Evolutionary conservation across 2,113 vertebrate species (phyloP).

Genomic region (Naja naja): DNA sequence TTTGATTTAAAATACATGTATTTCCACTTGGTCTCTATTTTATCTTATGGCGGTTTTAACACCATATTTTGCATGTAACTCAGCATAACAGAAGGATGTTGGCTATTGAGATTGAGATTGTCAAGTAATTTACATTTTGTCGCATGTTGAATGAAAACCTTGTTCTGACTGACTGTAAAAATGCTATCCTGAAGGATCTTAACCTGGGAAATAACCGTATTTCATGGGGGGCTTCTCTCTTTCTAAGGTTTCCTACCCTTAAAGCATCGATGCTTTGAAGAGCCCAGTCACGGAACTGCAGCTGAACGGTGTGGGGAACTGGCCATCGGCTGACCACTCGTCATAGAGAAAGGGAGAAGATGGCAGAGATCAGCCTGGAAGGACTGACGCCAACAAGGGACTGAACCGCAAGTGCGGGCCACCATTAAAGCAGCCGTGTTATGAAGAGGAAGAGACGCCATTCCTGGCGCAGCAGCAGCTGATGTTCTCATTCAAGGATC

Average conservation of each 20-base stretch:
- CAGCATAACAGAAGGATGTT: background rate
- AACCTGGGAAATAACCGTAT: background rate
- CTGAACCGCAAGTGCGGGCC: background rate
- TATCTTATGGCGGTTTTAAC: background rate
- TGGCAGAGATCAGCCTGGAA: background rate
- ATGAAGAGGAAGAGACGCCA: background rate
- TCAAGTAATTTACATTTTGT: background rate
- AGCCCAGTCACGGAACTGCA: background rate
- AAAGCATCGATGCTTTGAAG: background rate
- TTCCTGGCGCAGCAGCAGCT: background rate
- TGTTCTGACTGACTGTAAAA: background rate
- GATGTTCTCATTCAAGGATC: background rate
- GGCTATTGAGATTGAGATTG: background rate
- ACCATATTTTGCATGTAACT: background rate
- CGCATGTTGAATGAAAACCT: background rate
- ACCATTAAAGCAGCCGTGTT: background rate
- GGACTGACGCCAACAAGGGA: background rate
- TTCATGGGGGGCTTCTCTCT: background rate
- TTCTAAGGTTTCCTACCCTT: background rate
- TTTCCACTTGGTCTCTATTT: background rate
- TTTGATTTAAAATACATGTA: background rate
- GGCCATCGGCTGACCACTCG: background rate
- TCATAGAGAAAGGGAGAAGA: background rate
- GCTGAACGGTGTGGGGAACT: background rate
- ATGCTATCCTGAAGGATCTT: background rate